Evolutionary conservation across 2,113 vertebrate genomes (phyloP), one percentile per base, ranked within the genome.

Genomic region (Ancistrus triradiatus): DNA sequence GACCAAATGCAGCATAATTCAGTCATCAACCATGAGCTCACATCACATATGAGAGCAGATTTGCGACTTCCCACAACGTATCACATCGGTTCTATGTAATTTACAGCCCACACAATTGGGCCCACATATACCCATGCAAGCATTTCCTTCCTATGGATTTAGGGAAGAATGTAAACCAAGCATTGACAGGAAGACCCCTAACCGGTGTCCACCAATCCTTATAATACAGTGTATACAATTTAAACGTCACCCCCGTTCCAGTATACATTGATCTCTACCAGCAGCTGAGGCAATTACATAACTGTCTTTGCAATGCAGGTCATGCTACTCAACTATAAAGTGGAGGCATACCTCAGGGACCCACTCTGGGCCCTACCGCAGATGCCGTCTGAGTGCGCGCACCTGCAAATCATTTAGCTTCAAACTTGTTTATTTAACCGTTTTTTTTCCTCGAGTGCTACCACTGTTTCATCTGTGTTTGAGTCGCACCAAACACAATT

Each of bases 331-430:
- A 50, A 47, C 38, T 72, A 25, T 44, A 47, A 24, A 35, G 8
- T 43, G 15, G 52, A 37, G 52, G 40, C 28, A 48, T 56, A 43
- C 35, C 57, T 50, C 42, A 43, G 49, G 57, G 64, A 56, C 38
- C 15, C 2, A 43, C 38, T 52, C 52, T 25, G 52, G n/a, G 65
- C 38, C 28, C 59, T 52, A 49, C 63, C 63, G 33, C 57, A 67
- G 25, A 67, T 37, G 59, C 28, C 6, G 52, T 58, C 46, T 22
- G 28, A 55, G n/a, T n/a, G 48, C 60, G 7, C 46, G 42, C 71
- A 73, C 71, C 71, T 73, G 71, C 71, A 65, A 73, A 59, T 73
- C 37, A 73, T 73, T 73, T 73, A 11, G 24, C 52, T 65, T 49
- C 50, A 49, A 33, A 49, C 61, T 64, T 73, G 71, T 73, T 73